phyloP scores from a whole-genome alignment of 2,888 invertebrate genomes.

The Labia minor region DNA sequence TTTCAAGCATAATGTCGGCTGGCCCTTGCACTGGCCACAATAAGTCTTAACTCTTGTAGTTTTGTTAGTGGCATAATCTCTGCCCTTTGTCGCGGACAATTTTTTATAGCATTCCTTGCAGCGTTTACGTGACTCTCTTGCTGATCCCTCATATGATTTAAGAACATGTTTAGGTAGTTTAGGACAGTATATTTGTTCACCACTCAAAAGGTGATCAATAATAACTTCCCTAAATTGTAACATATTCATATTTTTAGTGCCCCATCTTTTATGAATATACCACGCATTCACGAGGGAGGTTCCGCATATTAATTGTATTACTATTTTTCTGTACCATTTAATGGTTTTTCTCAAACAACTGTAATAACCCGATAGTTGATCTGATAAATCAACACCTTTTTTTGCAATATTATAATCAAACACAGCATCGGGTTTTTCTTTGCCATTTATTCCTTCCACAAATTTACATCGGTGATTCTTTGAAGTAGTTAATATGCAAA shows the following conservation, averaged over 20 bases:
- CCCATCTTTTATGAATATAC: slow-evolving; percentile 23
- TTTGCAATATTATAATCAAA: slow-evolving; percentile 23
- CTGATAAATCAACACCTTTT: slow-evolving; percentile 23
- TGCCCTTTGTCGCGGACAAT: too few species aligned
- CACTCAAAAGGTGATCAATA: slow-evolving; percentile 22
- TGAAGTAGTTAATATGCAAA: slow-evolving; percentile 22
- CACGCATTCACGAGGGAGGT: slow-evolving; percentile 22
- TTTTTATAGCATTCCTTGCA: too few species aligned
- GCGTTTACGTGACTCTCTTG: too few species aligned
- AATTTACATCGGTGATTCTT: slow-evolving; percentile 21
- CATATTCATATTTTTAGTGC: slow-evolving; percentile 23
- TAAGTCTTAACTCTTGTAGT: too few species aligned
- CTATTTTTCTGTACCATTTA: too few species aligned
- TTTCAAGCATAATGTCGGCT: too few species aligned
- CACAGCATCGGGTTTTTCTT: slow-evolving; percentile 22
- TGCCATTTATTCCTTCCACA: slow-evolving; percentile 21
- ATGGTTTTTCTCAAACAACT: slow-evolving; percentile 23
- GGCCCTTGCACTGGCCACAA: too few species aligned
- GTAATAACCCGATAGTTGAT: slow-evolving; percentile 22
- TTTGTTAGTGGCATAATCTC: too few species aligned
- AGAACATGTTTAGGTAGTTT: too few species aligned
- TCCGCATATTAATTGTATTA: slow-evolving; percentile 24
- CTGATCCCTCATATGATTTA: too few species aligned
- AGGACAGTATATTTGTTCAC: too few species aligned
- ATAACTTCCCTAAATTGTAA: slow-evolving; percentile 24